phyloP scores from a whole-genome alignment of 2,113 vertebrate genomes.

The Tragulus kanchil region DNA sequence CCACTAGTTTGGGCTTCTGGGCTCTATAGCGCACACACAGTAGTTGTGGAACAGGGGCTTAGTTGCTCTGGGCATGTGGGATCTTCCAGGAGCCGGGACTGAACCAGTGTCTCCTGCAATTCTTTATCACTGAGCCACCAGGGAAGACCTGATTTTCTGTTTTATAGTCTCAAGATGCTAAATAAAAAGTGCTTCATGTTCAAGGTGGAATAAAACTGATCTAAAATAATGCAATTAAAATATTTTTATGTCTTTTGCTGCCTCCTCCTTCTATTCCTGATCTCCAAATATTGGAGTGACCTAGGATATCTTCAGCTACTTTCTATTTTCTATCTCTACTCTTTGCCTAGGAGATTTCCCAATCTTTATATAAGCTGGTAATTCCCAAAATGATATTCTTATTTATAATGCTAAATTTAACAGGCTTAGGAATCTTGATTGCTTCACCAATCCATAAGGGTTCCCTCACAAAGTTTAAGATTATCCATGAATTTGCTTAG shows the following conservation, averaged over 20 bases:
- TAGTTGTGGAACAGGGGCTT: no score
- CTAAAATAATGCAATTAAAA: neutral
- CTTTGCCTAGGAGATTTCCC: neutral
- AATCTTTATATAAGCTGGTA: neutral
- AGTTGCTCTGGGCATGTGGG: no score
- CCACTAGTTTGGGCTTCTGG: no score
- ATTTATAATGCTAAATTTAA: conserved; percentile 14
- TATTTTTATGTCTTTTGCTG: neutral
- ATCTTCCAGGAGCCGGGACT: no score
- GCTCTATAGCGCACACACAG: no score
- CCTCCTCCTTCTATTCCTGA: neutral
- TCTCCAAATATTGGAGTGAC: neutral
- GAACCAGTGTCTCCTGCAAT: no score
- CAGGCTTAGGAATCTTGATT: neutral
- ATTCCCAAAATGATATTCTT: neutral
- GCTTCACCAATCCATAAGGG: neutral
- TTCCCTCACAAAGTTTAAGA: neutral
- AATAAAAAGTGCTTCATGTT: neutral
- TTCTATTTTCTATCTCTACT: neutral
- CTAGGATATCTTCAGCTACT: neutral
- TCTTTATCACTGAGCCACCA: no score
- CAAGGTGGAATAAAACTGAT: neutral
- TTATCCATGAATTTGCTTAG: neutral
- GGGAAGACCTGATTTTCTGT: neutral
- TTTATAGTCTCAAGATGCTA: neutral